Evolutionary conservation across 2,113 vertebrate species (phyloP), one percentile per base, ranked within the genome.

Genomic region (Oceanodroma tethys): DNA sequence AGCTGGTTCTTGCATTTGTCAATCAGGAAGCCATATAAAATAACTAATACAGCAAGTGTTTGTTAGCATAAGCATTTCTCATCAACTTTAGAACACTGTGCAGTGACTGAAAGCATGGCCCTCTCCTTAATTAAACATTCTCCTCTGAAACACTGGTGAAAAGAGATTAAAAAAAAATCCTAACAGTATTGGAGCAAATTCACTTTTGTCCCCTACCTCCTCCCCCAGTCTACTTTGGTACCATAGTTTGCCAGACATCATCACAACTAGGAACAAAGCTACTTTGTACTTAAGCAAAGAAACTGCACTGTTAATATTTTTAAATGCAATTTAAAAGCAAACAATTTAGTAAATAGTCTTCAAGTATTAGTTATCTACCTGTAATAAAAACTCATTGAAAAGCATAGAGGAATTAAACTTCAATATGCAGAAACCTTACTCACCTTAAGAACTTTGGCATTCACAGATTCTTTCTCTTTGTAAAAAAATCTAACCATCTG

Each of bases 401-500:
- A 81, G n/a, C 34, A 47, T 11, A 19, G 40, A 76, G 11, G n/a
- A 91, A 78, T 58, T 79, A 17, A 72, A 50, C 8, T n/a, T 56
- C 7, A 60, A 14, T 8, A 47, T 11, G 10, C 18, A 81, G 32
- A 66, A 87, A 93, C 94, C 68, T 83, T 53, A 95, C 86, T 86
- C 89, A 99, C 99, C 99, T 99, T 99, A 52, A 99, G 99, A 97
- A 99, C 99, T 99, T 99, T 99, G 97, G 99, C 99, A 97, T 99
- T 99, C 95, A 99, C 99, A 50, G 99, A 99, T 97, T 99, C 99
- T 96, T 99, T 99, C 96, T 99, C 99, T 98, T 99, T 99, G 98
- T 99, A 99, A 98, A 99, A 99, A 98, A 99, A 99, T 43, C 99
- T 97, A 90, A 99, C 99, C 99, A 99, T 99, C 97, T 99, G 99